phyloP scores from a whole-genome alignment of 2,113 vertebrate species.

The Tragelaphus buxtoni region DNA sequence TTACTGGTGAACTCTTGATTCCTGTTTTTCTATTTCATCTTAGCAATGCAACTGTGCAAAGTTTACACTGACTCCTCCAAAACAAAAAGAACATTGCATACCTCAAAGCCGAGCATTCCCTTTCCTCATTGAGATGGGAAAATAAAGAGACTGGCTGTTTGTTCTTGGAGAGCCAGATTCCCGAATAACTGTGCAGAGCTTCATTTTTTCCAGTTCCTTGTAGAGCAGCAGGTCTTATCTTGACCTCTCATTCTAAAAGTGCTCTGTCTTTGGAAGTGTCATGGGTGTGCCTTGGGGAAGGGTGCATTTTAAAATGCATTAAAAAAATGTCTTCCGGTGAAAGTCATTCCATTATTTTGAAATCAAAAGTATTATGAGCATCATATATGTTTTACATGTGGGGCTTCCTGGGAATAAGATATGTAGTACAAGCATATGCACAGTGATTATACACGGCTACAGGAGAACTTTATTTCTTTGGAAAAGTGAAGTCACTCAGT shows the following conservation, averaged over 20 bases:
- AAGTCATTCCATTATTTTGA: neutral
- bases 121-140: neutral
- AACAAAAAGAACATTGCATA: neutral
- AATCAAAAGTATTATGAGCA: neutral
- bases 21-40: neutral
- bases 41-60: neutral
- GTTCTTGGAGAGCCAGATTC: neutral
- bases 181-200: neutral
- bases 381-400: neutral
- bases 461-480: neutral
- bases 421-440: neutral
- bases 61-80: neutral
- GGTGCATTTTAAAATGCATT: neutral
- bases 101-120: neutral
- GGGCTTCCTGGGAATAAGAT: neutral
- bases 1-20: neutral
- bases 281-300: neutral
- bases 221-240: neutral
- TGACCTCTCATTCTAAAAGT: constrained; percentile 36
- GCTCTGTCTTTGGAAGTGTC: constrained; percentile 28
- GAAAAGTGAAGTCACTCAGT: neutral
- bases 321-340: neutral
- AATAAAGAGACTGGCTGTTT: neutral
- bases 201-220: neutral
- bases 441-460: neutral